Conservation (phyloP, 1,140 invertebrate species). For the Ruditapes philippinarum region DNA sequence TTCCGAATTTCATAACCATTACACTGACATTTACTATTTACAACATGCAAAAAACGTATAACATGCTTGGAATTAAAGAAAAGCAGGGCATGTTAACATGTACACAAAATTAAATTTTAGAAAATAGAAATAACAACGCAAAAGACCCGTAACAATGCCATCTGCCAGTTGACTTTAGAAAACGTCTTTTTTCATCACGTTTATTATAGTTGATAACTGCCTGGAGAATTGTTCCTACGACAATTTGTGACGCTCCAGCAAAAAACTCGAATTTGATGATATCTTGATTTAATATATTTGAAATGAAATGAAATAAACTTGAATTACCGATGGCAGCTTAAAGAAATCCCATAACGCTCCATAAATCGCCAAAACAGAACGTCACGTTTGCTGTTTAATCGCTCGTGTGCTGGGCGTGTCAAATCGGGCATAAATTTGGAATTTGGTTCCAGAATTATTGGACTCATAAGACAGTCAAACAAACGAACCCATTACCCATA, state of each 20-base stretch:
- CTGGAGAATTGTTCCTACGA: constrained; percentile 10
- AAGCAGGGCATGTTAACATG: too few relatives aligned
- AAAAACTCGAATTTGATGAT: constrained; percentile 30
- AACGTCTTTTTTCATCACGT: constrained; percentile 37
- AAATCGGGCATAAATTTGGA: constrained; percentile 28
- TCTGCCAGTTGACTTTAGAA: neutral
- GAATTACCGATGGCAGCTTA: constrained; percentile 21
- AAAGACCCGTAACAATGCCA: constrained; percentile 4
- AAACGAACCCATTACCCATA: constrained; percentile 42
- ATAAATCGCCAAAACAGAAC: neutral
- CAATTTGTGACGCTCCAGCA: neutral
- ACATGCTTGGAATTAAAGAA: too few relatives aligned
- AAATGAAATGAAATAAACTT: constrained; percentile 47
- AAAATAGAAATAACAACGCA: too few relatives aligned
- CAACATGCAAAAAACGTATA: too few relatives aligned
- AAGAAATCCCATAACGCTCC: neutral
- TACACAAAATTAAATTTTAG: too few relatives aligned
- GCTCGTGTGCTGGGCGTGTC: constrained; percentile 23
- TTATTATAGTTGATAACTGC: constrained; percentile 17
- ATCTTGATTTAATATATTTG: constrained; percentile 42
- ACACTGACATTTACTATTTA: too few relatives aligned
- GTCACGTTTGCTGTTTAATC: constrained; percentile 18
- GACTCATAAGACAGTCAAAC: constrained; percentile 25
- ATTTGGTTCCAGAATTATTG: constrained; percentile 25
- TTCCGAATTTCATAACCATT: too few relatives aligned